Percentiles rank a stretch among this genome's conserved stretches.
phyloP scores from a whole-genome alignment of 2,113 vertebrate genomes.

The Otus sunia region DNA sequence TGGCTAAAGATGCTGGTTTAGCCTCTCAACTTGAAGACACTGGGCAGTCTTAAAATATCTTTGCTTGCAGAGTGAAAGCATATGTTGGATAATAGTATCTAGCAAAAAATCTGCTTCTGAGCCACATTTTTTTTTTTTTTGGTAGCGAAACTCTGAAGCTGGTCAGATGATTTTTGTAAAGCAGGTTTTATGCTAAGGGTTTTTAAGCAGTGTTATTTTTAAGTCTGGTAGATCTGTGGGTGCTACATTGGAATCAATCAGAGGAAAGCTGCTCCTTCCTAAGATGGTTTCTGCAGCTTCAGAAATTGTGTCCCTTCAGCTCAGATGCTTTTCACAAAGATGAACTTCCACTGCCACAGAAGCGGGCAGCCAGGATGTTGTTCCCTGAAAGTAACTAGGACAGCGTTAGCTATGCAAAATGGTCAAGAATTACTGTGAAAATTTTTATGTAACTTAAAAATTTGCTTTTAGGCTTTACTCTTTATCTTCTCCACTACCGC shows the following conservation, averaged over 20 bases:
- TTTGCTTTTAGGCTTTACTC: background rate
- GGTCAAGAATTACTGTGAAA: background rate
- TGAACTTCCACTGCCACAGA: background rate
- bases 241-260: background rate
- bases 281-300: background rate
- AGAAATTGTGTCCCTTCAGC: background rate
- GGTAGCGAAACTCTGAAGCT: background rate
- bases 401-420: background rate
- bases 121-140: background rate
- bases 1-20: background rate
- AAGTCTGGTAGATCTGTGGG: background rate
- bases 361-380: background rate
- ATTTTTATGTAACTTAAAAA: background rate
- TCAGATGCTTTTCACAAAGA: background rate
- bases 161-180: background rate
- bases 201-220: constrained; percentile 19
- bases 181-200: background rate
- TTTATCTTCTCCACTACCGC: background rate
- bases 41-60: background rate
- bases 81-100: background rate
- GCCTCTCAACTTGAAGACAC: background rate
- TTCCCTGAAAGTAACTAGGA: background rate
- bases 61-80: background rate
- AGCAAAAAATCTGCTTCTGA: background rate
- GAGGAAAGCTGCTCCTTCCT: constrained; percentile 1